These are phyloP conservation scores for Oncorhynchus mykiss DNA, from an alignment of 2,113 vertebrate genomes.

Conservation along the genomic window DNA sequence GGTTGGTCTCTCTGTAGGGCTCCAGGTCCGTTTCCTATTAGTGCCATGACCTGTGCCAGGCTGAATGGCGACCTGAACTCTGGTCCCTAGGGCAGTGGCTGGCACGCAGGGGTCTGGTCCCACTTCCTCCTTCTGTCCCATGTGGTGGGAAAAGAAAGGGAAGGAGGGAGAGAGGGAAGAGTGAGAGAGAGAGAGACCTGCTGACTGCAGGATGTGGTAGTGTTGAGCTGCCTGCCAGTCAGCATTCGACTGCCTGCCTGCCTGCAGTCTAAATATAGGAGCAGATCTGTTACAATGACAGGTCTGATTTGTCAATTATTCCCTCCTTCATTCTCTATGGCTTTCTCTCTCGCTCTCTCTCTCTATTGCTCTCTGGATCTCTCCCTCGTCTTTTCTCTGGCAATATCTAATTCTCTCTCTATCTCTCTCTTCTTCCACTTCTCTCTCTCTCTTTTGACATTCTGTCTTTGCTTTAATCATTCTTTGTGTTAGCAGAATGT, in stretches of 20 bases:
- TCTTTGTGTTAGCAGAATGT: neutral
- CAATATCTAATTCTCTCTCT: neutral
- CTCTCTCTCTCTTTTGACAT: constrained; percentile 2
- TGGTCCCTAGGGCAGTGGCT: no score
- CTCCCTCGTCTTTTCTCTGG: neutral
- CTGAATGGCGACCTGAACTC: no score
- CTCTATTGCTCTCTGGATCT: neutral
- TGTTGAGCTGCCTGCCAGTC: constrained; percentile 3
- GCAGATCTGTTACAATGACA: constrained; percentile 4
- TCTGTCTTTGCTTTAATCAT: neutral
- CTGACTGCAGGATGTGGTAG: neutral
- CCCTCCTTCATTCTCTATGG: neutral
- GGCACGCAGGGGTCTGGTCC: no score
- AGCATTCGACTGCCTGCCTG: neutral
- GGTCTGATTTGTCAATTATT: constrained; percentile 6
- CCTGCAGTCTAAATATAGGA: neutral
- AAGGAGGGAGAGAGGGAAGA: no score
- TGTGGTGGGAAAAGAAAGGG: no score
- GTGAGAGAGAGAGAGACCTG: no score
- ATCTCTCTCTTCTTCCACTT: neutral
- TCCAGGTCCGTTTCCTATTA: neutral
- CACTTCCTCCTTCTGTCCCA: no score
- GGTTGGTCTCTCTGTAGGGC: neutral
- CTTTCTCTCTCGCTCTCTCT: neutral
- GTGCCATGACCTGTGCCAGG: neutral